Base-by-base conservation (phyloP, 1,140 invertebrate genomes). In the Calosoma granatense region DNA sequence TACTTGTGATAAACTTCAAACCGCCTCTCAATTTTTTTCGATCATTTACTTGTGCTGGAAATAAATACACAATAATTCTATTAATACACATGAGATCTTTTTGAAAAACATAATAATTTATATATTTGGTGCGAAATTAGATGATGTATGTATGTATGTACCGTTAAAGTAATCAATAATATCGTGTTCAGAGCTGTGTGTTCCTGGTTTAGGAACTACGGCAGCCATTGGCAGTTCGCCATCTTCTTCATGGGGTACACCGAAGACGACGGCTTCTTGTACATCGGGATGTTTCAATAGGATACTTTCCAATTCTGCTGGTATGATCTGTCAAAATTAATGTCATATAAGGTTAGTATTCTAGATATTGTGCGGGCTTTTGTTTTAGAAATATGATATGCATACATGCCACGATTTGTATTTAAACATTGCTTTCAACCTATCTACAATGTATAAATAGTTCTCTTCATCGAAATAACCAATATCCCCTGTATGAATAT, bases 371-470 rank as follows among this genome's bases (percentile, higher is more conserved):
- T 30, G 26, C 19, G 11, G 19, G 19, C 19, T 14, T 15, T 51
- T 9, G n/a, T n/a, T n/a, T n/a, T n/a, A n/a, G n/a, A n/a, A n/a
- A n/a, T n/a, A n/a, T n/a, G n/a, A n/a, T n/a, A n/a, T n/a, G 23
- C 20, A 22, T 53, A 53, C 51, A 20, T 53, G 51, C 51, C 51
- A 53, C 23, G 20, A 20, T 53, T 53, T 53, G 64, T 83, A 86
- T 67, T 89, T 89, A 56, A 88, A 85, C 11, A 88, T 70, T 65
- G 86, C 83, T 60, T 87, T 88, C 12, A 85, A 61, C 30, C 86
- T 69, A 61, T 88, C 86, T 1, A 85, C 78, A 62, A 86, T 78
- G 60, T 73, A 84, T 59, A 84, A 76, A 56, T 71, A 79, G 3
- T 74, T 74, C 6, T 82, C 69, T 15, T 81, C 70, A 55, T 87